phyloP scores from a whole-genome alignment of 2,113 vertebrate species.

The Entosphenus tridentatus region DNA sequence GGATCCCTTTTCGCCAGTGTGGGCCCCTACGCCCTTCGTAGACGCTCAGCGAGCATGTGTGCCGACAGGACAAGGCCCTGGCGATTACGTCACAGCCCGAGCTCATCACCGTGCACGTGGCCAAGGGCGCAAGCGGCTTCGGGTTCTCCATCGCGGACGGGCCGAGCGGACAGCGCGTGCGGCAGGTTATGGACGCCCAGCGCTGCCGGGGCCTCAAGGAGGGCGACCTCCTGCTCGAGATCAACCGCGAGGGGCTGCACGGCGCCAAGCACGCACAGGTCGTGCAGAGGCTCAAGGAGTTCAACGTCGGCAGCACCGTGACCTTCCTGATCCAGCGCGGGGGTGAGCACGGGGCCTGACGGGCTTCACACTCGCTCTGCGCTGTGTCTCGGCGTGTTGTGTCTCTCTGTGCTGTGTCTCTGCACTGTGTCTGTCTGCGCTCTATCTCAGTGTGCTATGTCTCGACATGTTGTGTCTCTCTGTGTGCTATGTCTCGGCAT shows the following conservation, averaged over 20 bases:
- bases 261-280: slow-evolving; percentile 78
- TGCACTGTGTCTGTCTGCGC: too few species aligned
- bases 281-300: slow-evolving; percentile 96
- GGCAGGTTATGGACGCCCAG: slow-evolving; percentile 85
- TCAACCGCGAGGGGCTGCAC: slow-evolving; percentile 80
- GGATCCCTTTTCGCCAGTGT: too few species aligned
- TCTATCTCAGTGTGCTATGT: too few species aligned
- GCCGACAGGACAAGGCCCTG: too few species aligned
- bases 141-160: slow-evolving; percentile 96
- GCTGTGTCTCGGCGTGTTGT: too few species aligned
- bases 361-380: too few species aligned
- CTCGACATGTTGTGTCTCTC: too few species aligned
- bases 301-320: slow-evolving; percentile 57
- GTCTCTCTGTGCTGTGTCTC: too few species aligned
- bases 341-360: slow-evolving; percentile 27
- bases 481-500: too few species aligned
- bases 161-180: slow-evolving; percentile 69
- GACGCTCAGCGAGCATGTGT: too few species aligned
- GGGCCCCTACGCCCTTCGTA: too few species aligned
- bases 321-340: slow-evolving; percentile 78
- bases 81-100: slow-evolving; percentile 72
- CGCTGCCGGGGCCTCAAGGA: slow-evolving; percentile 84
- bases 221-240: slow-evolving; percentile 89
- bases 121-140: slow-evolving; percentile 85
- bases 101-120: slow-evolving; percentile 83